Base-by-base conservation (phyloP, 2,113 vertebrate genomes). In the Cyprinus carpio region DNA sequence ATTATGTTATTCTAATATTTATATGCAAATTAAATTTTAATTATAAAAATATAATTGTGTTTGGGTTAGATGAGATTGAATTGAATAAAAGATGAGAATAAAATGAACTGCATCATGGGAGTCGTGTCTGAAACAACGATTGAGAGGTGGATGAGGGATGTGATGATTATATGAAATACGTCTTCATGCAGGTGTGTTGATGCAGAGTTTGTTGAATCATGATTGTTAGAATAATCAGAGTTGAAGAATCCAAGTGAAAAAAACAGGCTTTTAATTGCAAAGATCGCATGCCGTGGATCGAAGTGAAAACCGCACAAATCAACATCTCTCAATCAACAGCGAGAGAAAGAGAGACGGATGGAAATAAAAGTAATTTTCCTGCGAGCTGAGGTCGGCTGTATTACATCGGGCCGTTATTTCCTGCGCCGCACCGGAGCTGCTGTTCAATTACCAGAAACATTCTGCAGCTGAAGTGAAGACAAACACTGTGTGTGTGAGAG, bases 371-470 rank as follows among this genome's bases (percentile, higher is more conserved):
- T 31, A 15, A 85, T 85, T 92, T 93, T 89, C 72, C 88, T 88
- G 84, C 62, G 74, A 84, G 87, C 89, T 87, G 85, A 62, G 67
- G 87, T 88, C 76, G 46, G 84, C 78, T 90, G 86, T 83, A 90
- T 93, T 90, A 90, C 91, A 92, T 89, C 89, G 86, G 23, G 77
- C 82, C 85, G 90, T 91, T 92, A 91, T 92, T 91, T 93, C 89
- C 87, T 84, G 90, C 88, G 90, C 85, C 89, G 87, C 71, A 81
- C 90, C 72, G 88, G 82, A 92, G 90, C 83, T 91, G 90, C 87
- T 94, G 93, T 94, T 95, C 94, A 94, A 95, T 95, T 94, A 95
- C 88, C 74, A 90, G 86, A 91, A 94, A 93, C 92, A 93, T 87
- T 88, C 86, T 81, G 84, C 77, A 83, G 87, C 79, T 65, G 71